Percentiles rank a stretch among this genome's conserved stretches.
These are phyloP conservation scores for Chiloscyllium punctatum DNA, from an alignment of 2,797 vertebrate genomes.

Conservation along the genomic window DNA sequence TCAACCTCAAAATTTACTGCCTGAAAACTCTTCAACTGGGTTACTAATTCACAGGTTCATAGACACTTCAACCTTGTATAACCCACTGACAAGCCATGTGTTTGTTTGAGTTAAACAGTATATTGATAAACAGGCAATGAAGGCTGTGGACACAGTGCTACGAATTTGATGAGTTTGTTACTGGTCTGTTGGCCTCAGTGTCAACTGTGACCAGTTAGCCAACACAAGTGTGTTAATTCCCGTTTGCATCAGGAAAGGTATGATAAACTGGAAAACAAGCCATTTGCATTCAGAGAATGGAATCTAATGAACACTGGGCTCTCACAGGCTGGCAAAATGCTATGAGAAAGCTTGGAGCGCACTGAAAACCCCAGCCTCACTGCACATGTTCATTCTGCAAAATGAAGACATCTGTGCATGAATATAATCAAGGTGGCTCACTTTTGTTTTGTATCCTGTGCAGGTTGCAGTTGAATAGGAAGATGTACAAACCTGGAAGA, in stretches of 20 bases:
- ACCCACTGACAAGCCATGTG: background rate
- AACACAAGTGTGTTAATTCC: background rate
- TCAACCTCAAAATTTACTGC: background rate
- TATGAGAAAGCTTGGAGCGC: background rate
- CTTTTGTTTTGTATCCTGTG: background rate
- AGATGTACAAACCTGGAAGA: background rate
- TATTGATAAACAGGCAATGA: background rate
- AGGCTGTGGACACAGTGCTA: background rate
- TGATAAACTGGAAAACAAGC: slow-evolving; percentile 22
- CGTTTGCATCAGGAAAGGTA: background rate
- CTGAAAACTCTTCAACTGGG: background rate
- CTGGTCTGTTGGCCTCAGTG: slow-evolving; percentile 1
- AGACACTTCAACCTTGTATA: background rate
- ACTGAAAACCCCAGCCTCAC: background rate
- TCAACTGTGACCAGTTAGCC: background rate
- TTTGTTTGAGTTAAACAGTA: slow-evolving; percentile 7
- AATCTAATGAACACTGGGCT: background rate
- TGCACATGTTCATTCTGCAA: background rate
- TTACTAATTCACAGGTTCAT: slow-evolving; percentile 21
- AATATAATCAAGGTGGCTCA: background rate
- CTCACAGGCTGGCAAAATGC: background rate
- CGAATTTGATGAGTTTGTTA: slow-evolving; percentile 17
- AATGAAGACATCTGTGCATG: background rate
- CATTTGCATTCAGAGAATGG: slow-evolving; percentile 32
- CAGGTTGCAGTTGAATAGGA: background rate